These are phyloP conservation scores for Lindbergichthys nudifrons DNA, from an alignment of 2,797 vertebrate genomes.

Conservation along the genomic window DNA sequence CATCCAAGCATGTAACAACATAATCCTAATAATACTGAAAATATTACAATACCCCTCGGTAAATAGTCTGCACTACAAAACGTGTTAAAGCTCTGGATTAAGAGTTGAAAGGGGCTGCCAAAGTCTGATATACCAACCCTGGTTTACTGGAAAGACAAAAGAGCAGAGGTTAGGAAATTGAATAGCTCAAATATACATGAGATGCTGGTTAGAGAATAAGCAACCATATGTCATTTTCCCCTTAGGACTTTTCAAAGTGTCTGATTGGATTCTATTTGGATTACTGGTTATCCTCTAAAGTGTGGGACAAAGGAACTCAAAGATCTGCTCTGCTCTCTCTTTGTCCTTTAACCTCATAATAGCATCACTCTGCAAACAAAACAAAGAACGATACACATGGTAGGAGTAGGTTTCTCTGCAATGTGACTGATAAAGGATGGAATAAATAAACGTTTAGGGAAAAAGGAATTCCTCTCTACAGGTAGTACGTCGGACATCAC, in stretches of 20 bases:
- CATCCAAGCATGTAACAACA: slow-evolving; percentile 70
- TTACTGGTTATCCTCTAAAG: slow-evolving; percentile 38
- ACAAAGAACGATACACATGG: slow-evolving; percentile 1
- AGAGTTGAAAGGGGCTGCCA: slow-evolving; percentile 59
- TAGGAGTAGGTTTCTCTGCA: slow-evolving; percentile 5
- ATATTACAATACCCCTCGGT: slow-evolving; percentile 69
- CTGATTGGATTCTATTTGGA: slow-evolving; percentile 49
- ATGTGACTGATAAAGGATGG: background rate
- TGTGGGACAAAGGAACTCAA: background rate
- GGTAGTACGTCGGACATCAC: background rate
- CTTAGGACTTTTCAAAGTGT: slow-evolving; percentile 40
- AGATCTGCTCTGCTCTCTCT: slow-evolving; percentile 14
- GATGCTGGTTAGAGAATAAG: slow-evolving; percentile 56
- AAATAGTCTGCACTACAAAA: slow-evolving; percentile 66
- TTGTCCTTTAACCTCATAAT: background rate
- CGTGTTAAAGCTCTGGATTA: slow-evolving; percentile 68
- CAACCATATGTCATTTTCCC: slow-evolving; percentile 14
- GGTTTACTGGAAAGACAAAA: slow-evolving; percentile 57
- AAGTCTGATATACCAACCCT: slow-evolving; percentile 47
- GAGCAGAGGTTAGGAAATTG: slow-evolving; percentile 51
- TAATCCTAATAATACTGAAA: slow-evolving; percentile 81
- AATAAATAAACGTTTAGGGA: slow-evolving; percentile 11
- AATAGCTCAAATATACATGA: slow-evolving; percentile 62
- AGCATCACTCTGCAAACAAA: slow-evolving; percentile 15
- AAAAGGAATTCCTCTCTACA: background rate